phyloP scores from a whole-genome alignment of 2,888 invertebrate species.

The Lasioglossum marginatum region DNA sequence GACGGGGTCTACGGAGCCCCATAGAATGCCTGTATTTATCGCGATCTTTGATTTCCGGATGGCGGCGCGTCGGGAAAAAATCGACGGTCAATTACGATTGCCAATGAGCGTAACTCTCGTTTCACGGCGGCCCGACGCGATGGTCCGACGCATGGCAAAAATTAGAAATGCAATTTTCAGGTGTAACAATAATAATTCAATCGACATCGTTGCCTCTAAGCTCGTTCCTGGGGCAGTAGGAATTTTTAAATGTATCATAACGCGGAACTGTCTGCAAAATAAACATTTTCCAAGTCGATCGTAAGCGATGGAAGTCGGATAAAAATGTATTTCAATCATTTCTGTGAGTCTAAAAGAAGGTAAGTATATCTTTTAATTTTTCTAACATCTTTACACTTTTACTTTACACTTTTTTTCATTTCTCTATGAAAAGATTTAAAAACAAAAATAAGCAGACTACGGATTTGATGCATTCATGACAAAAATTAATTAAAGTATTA shows the following conservation, averaged over 20 bases:
- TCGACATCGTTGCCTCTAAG: neutral
- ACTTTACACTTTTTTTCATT: too few species aligned
- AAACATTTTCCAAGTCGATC: neutral
- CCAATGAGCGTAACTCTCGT: constrained; percentile 37
- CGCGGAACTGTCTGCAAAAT: too few species aligned
- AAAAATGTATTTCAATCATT: neutral
- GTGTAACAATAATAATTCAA: neutral
- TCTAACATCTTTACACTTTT: neutral
- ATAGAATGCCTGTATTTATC: constrained; percentile 62
- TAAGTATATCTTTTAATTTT: too few species aligned
- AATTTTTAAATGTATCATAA: neutral
- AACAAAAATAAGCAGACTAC: too few species aligned
- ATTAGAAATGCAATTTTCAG: neutral
- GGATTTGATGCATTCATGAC: too few species aligned
- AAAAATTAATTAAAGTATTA: too few species aligned
- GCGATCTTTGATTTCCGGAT: constrained; percentile 38
- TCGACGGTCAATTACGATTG: constrained; percentile 27
- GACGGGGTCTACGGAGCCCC: constrained; percentile 29
- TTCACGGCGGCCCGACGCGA: neutral
- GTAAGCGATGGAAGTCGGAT: neutral
- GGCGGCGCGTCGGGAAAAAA: constrained; percentile 12
- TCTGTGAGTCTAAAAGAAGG: too few species aligned
- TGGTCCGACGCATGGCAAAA: neutral
- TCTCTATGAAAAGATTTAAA: too few species aligned
- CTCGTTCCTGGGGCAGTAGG: neutral